These are phyloP conservation scores for Hydropotes inermis DNA, from an alignment of 2,113 vertebrate species.

Conservation along the genomic window DNA sequence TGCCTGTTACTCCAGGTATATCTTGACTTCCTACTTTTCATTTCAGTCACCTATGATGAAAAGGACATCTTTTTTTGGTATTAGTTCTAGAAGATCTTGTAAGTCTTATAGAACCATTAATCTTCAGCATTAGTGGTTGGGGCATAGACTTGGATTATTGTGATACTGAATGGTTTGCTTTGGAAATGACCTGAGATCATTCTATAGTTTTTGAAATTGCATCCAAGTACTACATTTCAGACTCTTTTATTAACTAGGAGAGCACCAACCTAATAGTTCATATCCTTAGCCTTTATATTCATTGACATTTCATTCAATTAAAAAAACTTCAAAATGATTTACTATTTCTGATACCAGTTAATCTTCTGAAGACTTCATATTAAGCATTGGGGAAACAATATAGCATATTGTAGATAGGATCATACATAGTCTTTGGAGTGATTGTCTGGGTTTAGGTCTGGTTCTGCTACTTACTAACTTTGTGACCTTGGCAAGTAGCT, in stretches of 20 bases:
- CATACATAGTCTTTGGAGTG: neutral
- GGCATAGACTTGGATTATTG: neutral
- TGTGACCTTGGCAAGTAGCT: neutral
- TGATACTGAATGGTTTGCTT: neutral
- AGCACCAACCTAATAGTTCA: neutral
- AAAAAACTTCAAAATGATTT: neutral
- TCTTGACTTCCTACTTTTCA: neutral
- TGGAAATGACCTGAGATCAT: neutral
- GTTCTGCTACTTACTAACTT: neutral
- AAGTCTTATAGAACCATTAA: neutral
- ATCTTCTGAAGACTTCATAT: constrained; percentile 12
- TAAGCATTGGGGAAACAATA: neutral
- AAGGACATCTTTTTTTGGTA: neutral
- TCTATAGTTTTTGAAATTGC: neutral
- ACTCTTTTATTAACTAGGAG: neutral
- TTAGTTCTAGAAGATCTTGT: neutral
- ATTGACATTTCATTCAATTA: constrained; percentile 25
- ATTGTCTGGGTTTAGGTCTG: neutral
- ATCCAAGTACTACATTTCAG: neutral
- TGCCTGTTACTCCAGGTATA: neutral
- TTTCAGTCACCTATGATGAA: neutral
- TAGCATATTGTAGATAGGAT: neutral
- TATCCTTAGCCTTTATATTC: neutral
- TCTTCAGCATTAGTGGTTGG: neutral
- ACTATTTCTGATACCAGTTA: constrained; percentile 4